Base-by-base conservation (phyloP, 2,888 invertebrate genomes). In the Yponomeuta plumbellus region DNA sequence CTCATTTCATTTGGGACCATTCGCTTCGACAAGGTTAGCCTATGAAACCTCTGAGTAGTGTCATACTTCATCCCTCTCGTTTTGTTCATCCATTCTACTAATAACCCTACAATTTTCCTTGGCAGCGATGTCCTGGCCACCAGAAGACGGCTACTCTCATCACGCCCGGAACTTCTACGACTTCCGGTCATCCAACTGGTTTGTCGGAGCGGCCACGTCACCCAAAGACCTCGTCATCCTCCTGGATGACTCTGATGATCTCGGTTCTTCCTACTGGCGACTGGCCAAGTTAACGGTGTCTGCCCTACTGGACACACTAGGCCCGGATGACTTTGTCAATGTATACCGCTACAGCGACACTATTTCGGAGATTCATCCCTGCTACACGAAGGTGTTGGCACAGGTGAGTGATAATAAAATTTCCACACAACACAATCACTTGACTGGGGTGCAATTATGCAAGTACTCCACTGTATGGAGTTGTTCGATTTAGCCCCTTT, bases 291-390 rank as follows among this genome's bases (percentile, higher is more conserved):
- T 96, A 22, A 98, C 98, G 0, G 96, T 97, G 0, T 94, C 95
- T 67, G 95, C 96, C 20, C 95, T 99, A 69, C 92, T 99, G 70
- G 97, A 99, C 73, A 99, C 99, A 0, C 93, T 99, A 6, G 97
- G 97, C 1, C 98, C 99, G 72, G 97, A 99, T 80, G 99, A 99
- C 86, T 99, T 96, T 82, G 98, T 99, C 66, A 99, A 99, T 81
- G 94, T 99, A 64, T 97, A 96, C 77, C 94, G 96, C 81, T 99
- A 98, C 86, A 95, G 97, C 59, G 97, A 97, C 66, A 92, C 92
- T 0, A 94, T 97, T 0, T 93, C 94, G 63, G 97, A 97, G 70
- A 94, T 98, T 10, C 96, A 98, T 70, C 94, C 95, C 0, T 99
- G 99, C 79, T 98, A 97, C 81, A 96, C 96, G 77, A 96, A 97